phyloP scores from a whole-genome alignment of 2,113 vertebrate genomes.

The Neolamprologus tretocephalus region DNA sequence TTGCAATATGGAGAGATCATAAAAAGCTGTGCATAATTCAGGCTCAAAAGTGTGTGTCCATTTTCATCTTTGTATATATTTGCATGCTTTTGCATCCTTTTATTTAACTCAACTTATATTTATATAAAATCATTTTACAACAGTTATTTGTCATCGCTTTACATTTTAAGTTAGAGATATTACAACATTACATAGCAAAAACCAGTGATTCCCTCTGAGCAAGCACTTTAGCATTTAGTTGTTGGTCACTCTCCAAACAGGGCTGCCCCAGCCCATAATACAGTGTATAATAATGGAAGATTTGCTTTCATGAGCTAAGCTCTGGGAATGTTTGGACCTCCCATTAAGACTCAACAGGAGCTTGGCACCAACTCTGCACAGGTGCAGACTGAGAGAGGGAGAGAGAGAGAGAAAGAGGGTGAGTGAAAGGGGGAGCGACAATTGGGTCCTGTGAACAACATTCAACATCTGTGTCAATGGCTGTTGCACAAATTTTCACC shows the following conservation, averaged over 20 bases:
- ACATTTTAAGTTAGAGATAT: background rate
- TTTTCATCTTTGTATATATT: background rate
- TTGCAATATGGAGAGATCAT: background rate
- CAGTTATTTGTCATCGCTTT: background rate
- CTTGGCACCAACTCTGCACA: slow-evolving; percentile 71
- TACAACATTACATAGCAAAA: background rate
- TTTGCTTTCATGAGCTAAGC: slow-evolving; percentile 68
- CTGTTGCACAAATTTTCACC: slow-evolving; percentile 54
- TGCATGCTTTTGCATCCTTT: background rate
- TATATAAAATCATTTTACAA: background rate
- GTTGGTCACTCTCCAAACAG: slow-evolving; percentile 53
- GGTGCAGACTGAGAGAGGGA: slow-evolving; percentile 60
- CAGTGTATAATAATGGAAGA: slow-evolving; percentile 62
- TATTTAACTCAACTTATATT: background rate
- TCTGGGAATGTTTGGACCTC: slow-evolving; percentile 72
- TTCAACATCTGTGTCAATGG: slow-evolving; percentile 72
- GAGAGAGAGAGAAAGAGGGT: background rate
- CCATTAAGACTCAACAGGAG: slow-evolving; percentile 74
- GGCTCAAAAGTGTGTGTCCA: background rate
- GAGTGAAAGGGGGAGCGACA: slow-evolving; percentile 15
- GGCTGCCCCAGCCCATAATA: slow-evolving; percentile 47
- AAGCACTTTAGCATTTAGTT: slow-evolving; percentile 36
- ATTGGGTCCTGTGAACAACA: slow-evolving; percentile 28
- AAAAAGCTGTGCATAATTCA: background rate
- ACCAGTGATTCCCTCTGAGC: background rate